A percentile compares a stretch with the other conserved stretches of the same genome.
Evolutionary conservation across 2,113 vertebrate species (phyloP).

Genomic region (Antechinus flavipes): DNA sequence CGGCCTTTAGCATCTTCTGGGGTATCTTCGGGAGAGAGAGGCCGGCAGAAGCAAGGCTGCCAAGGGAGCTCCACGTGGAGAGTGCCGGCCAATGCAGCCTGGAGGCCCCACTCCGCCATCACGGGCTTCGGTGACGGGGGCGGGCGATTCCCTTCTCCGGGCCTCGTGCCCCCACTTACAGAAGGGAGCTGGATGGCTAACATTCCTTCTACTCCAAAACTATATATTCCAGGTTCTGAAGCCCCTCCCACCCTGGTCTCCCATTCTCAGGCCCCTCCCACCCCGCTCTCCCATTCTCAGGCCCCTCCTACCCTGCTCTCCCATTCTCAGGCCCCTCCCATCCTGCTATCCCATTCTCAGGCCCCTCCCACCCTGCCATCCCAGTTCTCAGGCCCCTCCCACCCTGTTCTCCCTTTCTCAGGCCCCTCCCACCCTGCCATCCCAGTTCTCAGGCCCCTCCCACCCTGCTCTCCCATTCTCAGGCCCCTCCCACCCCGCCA

Average conservation of each 20-base stretch:
- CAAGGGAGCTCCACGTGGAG: too few relatives aligned
- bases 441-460: too few relatives aligned
- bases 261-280: too few relatives aligned
- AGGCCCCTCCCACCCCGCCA: neutral
- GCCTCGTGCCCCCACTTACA: neutral
- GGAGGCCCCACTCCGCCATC: neutral
- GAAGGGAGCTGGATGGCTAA: neutral
- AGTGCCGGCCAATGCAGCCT: neutral
- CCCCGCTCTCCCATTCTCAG: too few relatives aligned
- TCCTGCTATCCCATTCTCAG: too few relatives aligned
- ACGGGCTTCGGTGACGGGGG: neutral
- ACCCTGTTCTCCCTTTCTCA: too few relatives aligned
- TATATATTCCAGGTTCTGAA: neutral
- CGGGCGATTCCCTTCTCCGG: neutral
- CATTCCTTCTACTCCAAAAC: neutral
- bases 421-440: too few relatives aligned
- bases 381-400: too few relatives aligned
- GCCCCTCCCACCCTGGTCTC: too few relatives aligned
- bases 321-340: neutral
- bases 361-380: too few relatives aligned
- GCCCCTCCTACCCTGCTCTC: neutral
- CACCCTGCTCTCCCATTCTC: neutral
- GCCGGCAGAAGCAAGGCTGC: neutral
- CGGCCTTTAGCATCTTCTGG: slow-evolving; percentile 1
- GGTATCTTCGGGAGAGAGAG: slow-evolving; percentile 27